phyloP scores from a whole-genome alignment of 2,888 invertebrate genomes.

The Asteroscopus sphinx region DNA sequence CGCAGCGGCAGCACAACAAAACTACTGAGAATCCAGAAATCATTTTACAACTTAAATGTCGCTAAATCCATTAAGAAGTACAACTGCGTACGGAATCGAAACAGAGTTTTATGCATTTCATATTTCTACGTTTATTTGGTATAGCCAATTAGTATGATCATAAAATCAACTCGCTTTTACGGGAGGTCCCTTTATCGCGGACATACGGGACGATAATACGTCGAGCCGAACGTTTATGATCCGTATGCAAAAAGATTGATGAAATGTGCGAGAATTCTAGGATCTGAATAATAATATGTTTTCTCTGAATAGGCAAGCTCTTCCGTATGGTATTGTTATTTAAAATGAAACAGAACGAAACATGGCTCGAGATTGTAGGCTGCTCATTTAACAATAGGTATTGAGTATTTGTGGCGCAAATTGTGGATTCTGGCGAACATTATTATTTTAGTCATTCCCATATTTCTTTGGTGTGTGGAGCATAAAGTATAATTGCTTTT shows the following conservation, averaged over 20 bases:
- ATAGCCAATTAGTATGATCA: slow-evolving; percentile 82
- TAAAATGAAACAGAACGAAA: slow-evolving; percentile 39
- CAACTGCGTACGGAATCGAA: slow-evolving; percentile 44
- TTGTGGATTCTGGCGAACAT: slow-evolving; percentile 44
- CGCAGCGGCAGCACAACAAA: slow-evolving; percentile 43
- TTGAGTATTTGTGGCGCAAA: slow-evolving; percentile 20
- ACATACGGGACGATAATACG: slow-evolving; percentile 56
- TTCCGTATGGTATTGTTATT: slow-evolving; percentile 42
- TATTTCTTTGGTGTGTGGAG: slow-evolving; percentile 30
- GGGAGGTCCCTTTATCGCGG: slow-evolving; percentile 72
- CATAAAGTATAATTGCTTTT: slow-evolving; percentile 30
- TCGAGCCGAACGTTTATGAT: slow-evolving; percentile 40
- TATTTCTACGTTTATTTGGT: slow-evolving; percentile 80
- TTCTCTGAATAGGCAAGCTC: slow-evolving; percentile 11
- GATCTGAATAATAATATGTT: slow-evolving; percentile 2
- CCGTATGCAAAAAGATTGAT: slow-evolving; percentile 24
- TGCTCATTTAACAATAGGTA: slow-evolving; percentile 25
- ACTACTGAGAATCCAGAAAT: slow-evolving; percentile 47
- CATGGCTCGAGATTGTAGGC: slow-evolving; percentile 7
- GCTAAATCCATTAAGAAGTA: slow-evolving; percentile 66
- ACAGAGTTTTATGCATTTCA: slow-evolving; percentile 70
- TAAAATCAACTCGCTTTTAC: slow-evolving; percentile 76
- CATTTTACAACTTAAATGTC: slow-evolving; percentile 58
- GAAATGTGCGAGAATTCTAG: slow-evolving; percentile 6
- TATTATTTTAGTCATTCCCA: slow-evolving; percentile 23